These are phyloP conservation scores for Drosophila pachea DNA, from an alignment of 1,140 invertebrate species.

Conservation along the genomic window DNA sequence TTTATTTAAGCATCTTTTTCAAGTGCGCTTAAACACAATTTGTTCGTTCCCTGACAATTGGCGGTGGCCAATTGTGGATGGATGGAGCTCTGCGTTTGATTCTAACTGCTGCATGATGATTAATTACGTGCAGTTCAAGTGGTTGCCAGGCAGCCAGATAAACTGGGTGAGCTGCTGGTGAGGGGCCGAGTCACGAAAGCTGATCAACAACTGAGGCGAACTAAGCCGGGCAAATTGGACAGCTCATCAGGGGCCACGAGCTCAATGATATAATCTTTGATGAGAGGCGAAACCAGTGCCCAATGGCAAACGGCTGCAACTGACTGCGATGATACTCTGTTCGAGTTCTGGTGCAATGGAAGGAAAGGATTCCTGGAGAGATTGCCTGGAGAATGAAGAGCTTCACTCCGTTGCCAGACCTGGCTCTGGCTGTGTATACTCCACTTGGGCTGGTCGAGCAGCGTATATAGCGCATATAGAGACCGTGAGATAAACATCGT, in stretches of 20 bases:
- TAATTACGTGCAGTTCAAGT: constrained; percentile 63
- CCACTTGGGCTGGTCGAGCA: too few species aligned
- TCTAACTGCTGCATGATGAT: constrained; percentile 65
- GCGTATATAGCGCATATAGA: background rate
- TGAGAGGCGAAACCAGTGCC: constrained; percentile 7
- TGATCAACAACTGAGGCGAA: constrained; percentile 56
- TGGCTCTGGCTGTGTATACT: background rate
- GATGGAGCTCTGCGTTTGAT: constrained; percentile 48
- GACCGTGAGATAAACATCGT: constrained; percentile 59
- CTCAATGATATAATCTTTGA: constrained; percentile 57
- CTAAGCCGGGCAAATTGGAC: constrained; percentile 60
- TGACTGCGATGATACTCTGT: background rate
- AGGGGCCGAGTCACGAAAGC: constrained; percentile 1
- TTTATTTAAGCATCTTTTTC: constrained; percentile 60
- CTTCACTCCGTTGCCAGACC: too few species aligned
- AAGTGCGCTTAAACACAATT: constrained; percentile 67
- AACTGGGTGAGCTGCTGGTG: background rate
- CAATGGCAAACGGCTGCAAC: background rate
- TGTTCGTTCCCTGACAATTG: constrained; percentile 41
- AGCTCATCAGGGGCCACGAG: constrained; percentile 54
- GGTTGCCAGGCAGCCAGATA: constrained; percentile 13
- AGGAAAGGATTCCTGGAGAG: too few species aligned
- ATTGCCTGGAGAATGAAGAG: too few species aligned
- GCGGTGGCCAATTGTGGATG: constrained; percentile 13
- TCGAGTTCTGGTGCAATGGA: background rate